Evolutionary conservation across 2,888 invertebrate genomes (phyloP), one percentile per base, ranked within the genome.

Genomic region (Thecocarcelia acutangulata): DNA sequence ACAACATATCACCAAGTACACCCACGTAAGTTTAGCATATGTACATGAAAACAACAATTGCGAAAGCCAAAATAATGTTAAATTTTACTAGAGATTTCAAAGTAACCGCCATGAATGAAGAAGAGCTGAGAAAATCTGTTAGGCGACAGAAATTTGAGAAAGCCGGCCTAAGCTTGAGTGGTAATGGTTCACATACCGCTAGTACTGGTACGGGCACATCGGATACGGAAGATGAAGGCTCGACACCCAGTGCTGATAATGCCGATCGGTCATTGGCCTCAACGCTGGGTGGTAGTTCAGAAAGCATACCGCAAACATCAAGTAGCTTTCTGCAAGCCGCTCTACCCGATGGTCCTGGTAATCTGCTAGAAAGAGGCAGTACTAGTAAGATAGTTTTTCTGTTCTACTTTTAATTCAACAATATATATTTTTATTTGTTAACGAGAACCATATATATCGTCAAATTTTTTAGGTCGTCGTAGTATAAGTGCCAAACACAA

Each of bases 51-150:
- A 5, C 19, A 12, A 2, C 12, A 19, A 21, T 21, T 1, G 13
- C 19, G 13, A 42, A 0, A 24, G 40, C 28, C 3, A 66, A n/a
- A 59, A 40, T 54, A 1, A 56, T 33, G 6, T 28, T 48, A 33
- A 4, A 24, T 72, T 84, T 91, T 86, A 33, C 5, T 86, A 96
- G 95, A 78, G 96, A 96, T 87, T 97, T 96, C 88, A 96, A 95
- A 87, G 96, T 97, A 48, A 96, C 95, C 87, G 96, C 96, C 70
- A 96, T 97, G 94, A 96, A 97, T 87, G 96, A 94, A 0, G 96
- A 96, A 44, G 96, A 96, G 87, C 90, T 97, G 76, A 92, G 96
- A 1, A 95, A 95, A 90, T 96, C 95, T 0, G 93, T 95, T 87
- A 92, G 95, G 1, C 93, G 94, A 37, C 92, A 93, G 42, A 94